Evolutionary conservation across 2,113 vertebrate genomes (phyloP), one percentile per base, ranked within the genome.

Genomic region (Rhodinocichla rosea): DNA sequence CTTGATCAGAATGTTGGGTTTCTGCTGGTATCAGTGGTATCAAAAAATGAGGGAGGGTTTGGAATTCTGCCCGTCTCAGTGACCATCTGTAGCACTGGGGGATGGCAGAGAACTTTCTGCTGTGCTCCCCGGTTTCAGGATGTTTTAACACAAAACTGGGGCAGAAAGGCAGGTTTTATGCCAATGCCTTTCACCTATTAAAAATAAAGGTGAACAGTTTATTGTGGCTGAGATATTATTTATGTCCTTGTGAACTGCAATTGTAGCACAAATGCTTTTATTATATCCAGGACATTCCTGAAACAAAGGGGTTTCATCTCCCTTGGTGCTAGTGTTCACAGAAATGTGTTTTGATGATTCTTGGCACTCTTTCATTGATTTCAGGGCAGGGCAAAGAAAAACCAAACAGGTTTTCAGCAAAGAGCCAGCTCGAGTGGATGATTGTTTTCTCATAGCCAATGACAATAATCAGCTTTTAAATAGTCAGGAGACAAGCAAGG

Each of bases 391-490:
- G 73, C 74, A 50, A 62, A 89, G 81, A 67, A 67, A 90, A 89
- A 37, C 70, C 78, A 92, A 91, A 69, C 7, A 30, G 39, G 26
- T 94, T 91, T 90, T 56, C 68, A 91, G 85, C 62, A 53, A 56
- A 88, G 90, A 85, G 47, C 4, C 44, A 59, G 90, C 56, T 53
- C 33, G 57, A 69, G 68, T 32, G 47, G 89, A 32, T 53, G 26
- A 65, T 94, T 87, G 22, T 50, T 94, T 97, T 78, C 57, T 78
- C 59, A 92, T 50, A 83, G 83, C 52, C 53, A 87, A 49, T 42
- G 69, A 74, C 52, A 83, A 77, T 81, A 70, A 63, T 70, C 92
- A 79, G 60, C 65, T 97, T 95, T 94, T 75, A 81, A 91, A 90
- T 70, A n/a, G 49, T 63, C 40, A 79, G 50, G 35, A 90, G 63